Conservation (phyloP, 2,797 vertebrate species). For the Onychomys arenicola region DNA sequence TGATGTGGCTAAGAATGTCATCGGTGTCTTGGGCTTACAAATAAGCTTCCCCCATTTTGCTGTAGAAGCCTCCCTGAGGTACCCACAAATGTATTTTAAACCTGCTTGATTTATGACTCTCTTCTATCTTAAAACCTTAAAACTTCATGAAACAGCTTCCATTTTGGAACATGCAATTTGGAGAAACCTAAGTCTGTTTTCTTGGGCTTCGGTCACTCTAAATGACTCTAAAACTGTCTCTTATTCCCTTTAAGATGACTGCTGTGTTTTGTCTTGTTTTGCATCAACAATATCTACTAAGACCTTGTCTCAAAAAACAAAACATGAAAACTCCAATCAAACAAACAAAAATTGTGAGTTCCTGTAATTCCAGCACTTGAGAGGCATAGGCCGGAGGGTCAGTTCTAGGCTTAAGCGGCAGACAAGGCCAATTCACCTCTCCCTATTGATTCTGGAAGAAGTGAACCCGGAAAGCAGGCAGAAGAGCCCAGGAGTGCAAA, state of each 20-base stretch:
- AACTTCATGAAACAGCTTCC: not conserved
- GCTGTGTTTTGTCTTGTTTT: not conserved
- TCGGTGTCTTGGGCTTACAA: not conserved
- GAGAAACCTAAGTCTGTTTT: not conserved
- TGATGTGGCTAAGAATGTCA: not conserved
- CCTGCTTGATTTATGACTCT: not conserved
- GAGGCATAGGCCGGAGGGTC: not conserved
- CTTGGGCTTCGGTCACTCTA: not conserved
- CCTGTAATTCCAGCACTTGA: not conserved
- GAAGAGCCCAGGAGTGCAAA: not conserved
- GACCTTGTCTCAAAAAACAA: not conserved
- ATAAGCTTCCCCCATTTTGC: no score
- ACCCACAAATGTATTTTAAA: not conserved
- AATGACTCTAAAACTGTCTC: not conserved
- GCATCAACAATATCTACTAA: not conserved
- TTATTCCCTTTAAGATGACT: no score
- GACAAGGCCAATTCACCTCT: not conserved
- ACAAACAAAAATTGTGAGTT: not conserved
- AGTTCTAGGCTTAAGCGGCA: not conserved
- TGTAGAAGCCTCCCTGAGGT: not conserved
- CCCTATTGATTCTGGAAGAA: not conserved
- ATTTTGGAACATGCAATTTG: not conserved
- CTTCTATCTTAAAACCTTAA: not conserved
- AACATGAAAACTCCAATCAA: not conserved
- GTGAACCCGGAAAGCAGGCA: not conserved